Evolutionary conservation across 2,888 invertebrate genomes (phyloP).

Genomic region (Pammene fasciana): DNA sequence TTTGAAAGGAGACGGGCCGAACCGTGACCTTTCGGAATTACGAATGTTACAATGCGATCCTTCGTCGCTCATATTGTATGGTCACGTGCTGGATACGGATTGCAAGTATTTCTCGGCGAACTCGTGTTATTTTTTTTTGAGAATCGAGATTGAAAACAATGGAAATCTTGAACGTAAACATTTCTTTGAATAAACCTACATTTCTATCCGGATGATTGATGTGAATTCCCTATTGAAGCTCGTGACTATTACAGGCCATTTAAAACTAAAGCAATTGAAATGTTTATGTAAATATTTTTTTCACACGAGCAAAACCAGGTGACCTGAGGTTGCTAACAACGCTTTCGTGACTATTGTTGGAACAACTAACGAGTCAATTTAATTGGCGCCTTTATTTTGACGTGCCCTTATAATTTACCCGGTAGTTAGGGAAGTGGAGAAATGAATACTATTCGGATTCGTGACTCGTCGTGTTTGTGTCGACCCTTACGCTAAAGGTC

Average conservation of each 20-base stretch:
- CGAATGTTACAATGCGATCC: slow-evolving; percentile 54
- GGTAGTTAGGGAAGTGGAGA: slow-evolving; percentile 60
- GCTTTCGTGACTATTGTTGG: slow-evolving; percentile 58
- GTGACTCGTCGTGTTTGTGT: slow-evolving; percentile 44
- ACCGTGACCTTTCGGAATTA: slow-evolving; percentile 65
- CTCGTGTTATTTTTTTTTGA: slow-evolving; percentile 23
- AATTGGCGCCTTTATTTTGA: slow-evolving; percentile 64
- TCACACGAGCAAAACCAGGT: slow-evolving; percentile 26
- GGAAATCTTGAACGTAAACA: slow-evolving; percentile 1
- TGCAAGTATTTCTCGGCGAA: slow-evolving; percentile 9
- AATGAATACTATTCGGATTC: slow-evolving; percentile 54
- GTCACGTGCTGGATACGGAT: slow-evolving; percentile 49
- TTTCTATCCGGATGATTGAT: slow-evolving; percentile 7
- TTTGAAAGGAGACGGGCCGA: slow-evolving; percentile 64
- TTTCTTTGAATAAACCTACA: slow-evolving; percentile 11
- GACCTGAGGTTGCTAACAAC: slow-evolving; percentile 39
- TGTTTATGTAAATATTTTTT: slow-evolving; percentile 24
- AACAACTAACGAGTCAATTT: slow-evolving; percentile 55
- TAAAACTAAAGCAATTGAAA: slow-evolving; percentile 20
- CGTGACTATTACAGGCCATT: slow-evolving; percentile 17
- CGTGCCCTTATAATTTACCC: slow-evolving; percentile 63
- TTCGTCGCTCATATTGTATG: slow-evolving; percentile 40
- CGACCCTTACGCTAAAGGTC: slow-evolving; percentile 41
- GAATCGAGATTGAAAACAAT: slow-evolving; percentile 10
- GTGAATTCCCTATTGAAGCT: slow-evolving; percentile 20